These are phyloP conservation scores for Hylia prasina DNA, from an alignment of 2,113 vertebrate species.

Conservation along the genomic window DNA sequence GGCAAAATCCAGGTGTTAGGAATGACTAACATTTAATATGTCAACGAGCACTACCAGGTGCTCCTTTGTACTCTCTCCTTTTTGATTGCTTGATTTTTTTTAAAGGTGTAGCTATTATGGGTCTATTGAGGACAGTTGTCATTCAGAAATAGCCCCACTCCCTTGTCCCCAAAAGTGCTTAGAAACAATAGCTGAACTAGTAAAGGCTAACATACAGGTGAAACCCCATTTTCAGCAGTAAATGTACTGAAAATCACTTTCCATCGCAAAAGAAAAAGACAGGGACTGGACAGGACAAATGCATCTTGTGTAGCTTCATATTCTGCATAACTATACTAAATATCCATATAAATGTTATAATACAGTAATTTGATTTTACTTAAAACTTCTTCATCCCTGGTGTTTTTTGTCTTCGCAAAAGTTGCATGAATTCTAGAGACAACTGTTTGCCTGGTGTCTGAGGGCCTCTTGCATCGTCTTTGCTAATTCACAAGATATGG, in stretches of 20 bases:
- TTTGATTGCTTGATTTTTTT: neutral
- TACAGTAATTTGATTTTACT: neutral
- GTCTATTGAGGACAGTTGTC: neutral
- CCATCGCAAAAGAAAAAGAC: neutral
- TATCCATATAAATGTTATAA: neutral
- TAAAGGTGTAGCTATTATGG: neutral
- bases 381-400: neutral
- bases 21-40: neutral
- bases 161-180: neutral
- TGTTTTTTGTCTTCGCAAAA: neutral
- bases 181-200: neutral
- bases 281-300: neutral
- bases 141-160: neutral
- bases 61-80: neutral
- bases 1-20: neutral
- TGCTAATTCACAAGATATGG: neutral
- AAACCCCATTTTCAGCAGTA: neutral
- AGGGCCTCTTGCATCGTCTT: neutral
- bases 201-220: neutral
- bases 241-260: neutral
- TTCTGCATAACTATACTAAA: neutral
- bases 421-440: neutral
- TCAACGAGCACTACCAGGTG: neutral
- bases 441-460: neutral
- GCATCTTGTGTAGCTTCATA: neutral